These are phyloP conservation scores for Drosophila meridionalis DNA, from an alignment of 2,888 invertebrate species.

Conservation along the genomic window DNA sequence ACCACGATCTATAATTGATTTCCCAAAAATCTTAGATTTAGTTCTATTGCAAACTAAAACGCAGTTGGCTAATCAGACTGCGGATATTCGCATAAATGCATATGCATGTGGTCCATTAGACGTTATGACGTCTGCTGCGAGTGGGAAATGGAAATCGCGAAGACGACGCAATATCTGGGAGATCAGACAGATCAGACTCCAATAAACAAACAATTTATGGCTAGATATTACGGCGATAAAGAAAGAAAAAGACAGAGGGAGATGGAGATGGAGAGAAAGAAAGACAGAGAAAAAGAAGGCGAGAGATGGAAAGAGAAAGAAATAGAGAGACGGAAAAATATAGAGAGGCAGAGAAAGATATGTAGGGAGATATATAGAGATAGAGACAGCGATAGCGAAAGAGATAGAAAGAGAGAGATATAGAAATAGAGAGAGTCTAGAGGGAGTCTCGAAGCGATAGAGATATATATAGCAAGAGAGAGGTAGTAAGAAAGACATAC, in stretches of 20 bases:
- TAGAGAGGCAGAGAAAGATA: not conserved
- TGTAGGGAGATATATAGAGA: no score
- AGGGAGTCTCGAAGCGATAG: no score
- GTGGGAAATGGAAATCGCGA: conserved; percentile 9
- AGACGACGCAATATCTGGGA: conserved; percentile 19
- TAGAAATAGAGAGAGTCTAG: not conserved
- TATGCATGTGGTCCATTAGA: conserved; percentile 3
- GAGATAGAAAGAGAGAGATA: not conserved
- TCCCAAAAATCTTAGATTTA: not conserved
- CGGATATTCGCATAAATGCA: conserved; percentile 12
- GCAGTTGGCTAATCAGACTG: conserved; percentile 4
- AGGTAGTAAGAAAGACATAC: no score
- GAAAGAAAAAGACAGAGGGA: not conserved
- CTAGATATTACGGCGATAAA: not conserved
- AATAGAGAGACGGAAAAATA: not conserved
- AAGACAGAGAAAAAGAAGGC: no score
- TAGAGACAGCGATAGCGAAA: no score
- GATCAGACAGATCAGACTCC: not conserved
- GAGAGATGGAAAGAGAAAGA: not conserved
- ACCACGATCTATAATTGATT: not conserved
- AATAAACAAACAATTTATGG: conserved; percentile 1
- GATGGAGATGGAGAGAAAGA: not conserved
- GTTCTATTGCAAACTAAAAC: not conserved
- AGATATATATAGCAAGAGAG: no score
- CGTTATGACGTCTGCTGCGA: not conserved